These are phyloP conservation scores for Asarcornis scutulata DNA, from an alignment of 2,113 vertebrate genomes.

Conservation along the genomic window DNA sequence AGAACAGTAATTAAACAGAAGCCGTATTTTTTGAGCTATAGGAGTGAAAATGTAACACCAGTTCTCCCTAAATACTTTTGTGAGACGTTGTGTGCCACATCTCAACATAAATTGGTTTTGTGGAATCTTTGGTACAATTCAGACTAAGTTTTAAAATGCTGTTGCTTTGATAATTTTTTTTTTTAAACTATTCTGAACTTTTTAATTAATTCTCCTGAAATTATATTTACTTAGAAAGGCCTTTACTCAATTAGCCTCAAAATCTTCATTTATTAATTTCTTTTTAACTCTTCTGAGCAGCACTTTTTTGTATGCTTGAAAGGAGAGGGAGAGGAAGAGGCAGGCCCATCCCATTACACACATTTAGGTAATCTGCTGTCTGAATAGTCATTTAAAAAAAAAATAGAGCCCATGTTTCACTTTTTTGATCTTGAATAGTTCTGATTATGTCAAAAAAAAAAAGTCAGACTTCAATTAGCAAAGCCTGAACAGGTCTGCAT, in stretches of 20 bases:
- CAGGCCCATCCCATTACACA: accelerated
- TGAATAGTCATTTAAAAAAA: background rate
- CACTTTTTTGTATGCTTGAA: background rate
- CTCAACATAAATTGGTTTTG: background rate
- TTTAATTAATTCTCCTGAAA: background rate
- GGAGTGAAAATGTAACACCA: background rate
- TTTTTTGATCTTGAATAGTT: background rate
- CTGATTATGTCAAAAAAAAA: background rate
- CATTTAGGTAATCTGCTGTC: background rate
- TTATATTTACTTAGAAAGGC: background rate
- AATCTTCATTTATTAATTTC: background rate
- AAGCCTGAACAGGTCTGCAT: background rate
- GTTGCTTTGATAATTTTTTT: background rate
- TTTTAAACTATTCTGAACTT: background rate
- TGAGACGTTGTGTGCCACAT: background rate
- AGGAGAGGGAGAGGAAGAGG: background rate
- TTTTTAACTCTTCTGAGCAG: background rate
- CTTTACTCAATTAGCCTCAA: background rate
- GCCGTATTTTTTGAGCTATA: background rate
- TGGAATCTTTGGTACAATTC: background rate
- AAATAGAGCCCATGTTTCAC: background rate
- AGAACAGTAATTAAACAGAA: background rate
- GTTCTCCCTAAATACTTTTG: background rate
- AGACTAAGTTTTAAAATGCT: background rate
- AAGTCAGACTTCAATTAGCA: background rate